Evolutionary conservation across 2,797 vertebrate species (phyloP), one percentile per base, ranked within the genome.

Genomic region (Thunnus albacares): DNA sequence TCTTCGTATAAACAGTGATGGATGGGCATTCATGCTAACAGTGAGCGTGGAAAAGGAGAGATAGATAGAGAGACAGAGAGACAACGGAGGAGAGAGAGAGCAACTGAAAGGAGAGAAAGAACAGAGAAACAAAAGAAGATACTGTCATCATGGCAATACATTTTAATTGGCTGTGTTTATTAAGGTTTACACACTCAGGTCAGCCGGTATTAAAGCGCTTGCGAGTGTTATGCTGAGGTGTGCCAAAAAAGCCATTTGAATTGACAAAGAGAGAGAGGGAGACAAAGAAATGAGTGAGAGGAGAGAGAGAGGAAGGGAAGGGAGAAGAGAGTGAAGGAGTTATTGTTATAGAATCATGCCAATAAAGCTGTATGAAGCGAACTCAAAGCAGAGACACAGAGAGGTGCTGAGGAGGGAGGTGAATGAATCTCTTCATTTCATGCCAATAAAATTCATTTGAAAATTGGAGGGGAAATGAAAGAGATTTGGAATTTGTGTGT

Each of bases 391-490:
- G 60, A 70, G 62, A 66, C 24, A 61, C 24, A 2, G 45, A 47
- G 61, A 66, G 67, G 53, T 30, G 53, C 20, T 53, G 56, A 52
- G 76, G 74, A 79, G 70, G 13, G 59, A 70, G 57, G 64, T 82
- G 82, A 85, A 85, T 49, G 64, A 60, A 30, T 59, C 52, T 70
- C 62, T 75, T 82, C 66, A 61, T 57, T 82, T 56, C 20, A 49
- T 57, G 79, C 83, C 85, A 88, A 30, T 74, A 45, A 79, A 79
- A 75, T 77, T 73, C 55, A 79, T 86, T 73, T 82, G 79, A 57
- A 85, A 87, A 89, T 80, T 79, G 74, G 53, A 89, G 53, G 64
- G 41, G 38, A 61, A 82, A 71, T 73, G 28, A 81, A 83, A 67
- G 61, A 60, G 84, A 61, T 88, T 78, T 61, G 53, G 52, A 64